These are phyloP conservation scores for Cerastoderma edule DNA, from an alignment of 2,888 invertebrate species.

Conservation along the genomic window DNA sequence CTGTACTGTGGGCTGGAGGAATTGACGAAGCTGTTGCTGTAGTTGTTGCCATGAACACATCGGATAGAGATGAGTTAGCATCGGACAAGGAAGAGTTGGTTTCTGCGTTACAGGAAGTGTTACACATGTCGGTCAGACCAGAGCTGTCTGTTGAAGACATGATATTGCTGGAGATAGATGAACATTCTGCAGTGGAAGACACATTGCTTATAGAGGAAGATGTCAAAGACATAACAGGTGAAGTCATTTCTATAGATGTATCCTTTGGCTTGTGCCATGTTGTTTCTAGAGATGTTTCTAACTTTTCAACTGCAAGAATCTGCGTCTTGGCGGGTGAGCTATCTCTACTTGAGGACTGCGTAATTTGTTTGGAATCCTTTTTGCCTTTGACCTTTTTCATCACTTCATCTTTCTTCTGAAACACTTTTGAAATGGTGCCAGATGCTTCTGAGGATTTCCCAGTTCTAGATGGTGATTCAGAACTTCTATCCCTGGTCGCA, in stretches of 20 bases:
- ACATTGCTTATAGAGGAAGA: constrained; percentile 14
- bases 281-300: constrained; percentile 45
- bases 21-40: constrained; percentile 23
- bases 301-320: constrained; percentile 44
- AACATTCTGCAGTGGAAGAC: constrained; percentile 17
- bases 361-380: constrained; percentile 9
- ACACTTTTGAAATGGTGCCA: constrained; percentile 11
- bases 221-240: constrained; percentile 9
- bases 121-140: background rate
- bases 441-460: background rate
- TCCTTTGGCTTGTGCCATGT: constrained; percentile 52
- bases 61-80: no score
- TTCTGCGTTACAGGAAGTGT: background rate
- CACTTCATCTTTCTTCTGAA: constrained; percentile 24
- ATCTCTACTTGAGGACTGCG: constrained; percentile 15
- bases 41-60: constrained; percentile 2
- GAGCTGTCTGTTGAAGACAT: constrained; percentile 21
- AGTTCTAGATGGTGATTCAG: constrained; percentile 6
- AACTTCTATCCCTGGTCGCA: background rate
- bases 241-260: background rate
- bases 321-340: constrained; percentile 18
- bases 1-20: constrained; percentile 44
- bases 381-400: constrained; percentile 9
- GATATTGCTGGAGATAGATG: constrained; percentile 20
- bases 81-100: no score